A percentile compares a stretch with the other conserved stretches of the same genome.
Evolutionary conservation across 2,797 vertebrate species (phyloP).

Genomic region (Argya squamiceps): DNA sequence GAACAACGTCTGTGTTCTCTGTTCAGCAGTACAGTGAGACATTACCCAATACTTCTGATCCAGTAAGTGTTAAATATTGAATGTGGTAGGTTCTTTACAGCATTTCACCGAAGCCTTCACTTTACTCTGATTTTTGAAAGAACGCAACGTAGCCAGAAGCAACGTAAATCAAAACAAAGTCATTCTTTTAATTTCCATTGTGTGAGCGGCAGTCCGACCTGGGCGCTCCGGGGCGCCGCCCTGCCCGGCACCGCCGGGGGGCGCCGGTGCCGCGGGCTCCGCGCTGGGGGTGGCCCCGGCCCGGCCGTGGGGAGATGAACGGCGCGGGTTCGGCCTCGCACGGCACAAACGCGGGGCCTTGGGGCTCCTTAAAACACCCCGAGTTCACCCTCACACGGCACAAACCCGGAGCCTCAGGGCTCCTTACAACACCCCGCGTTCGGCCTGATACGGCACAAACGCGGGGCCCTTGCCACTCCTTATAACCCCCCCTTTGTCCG

Average conservation of each 20-base stretch:
- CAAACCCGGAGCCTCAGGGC: no score
- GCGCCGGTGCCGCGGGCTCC: not conserved
- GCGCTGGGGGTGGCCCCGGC: not conserved
- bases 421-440: no score
- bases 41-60: not conserved
- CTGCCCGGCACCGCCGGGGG: not conserved
- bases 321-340: no score
- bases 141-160: not conserved
- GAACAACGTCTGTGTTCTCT: not conserved
- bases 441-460: no score
- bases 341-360: no score
- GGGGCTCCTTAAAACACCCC: no score
- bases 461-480: no score
- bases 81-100: not conserved
- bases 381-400: no score
- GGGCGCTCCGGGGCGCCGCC: not conserved
- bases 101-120: not conserved
- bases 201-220: accelerated
- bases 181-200: accelerated
- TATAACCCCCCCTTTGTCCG: no score
- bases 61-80: not conserved
- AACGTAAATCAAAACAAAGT: not conserved
- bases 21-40: not conserved
- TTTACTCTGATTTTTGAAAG: not conserved
- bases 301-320: no score